Conservation (phyloP, 2,888 invertebrate species). For the Plebejus melissa region DNA sequence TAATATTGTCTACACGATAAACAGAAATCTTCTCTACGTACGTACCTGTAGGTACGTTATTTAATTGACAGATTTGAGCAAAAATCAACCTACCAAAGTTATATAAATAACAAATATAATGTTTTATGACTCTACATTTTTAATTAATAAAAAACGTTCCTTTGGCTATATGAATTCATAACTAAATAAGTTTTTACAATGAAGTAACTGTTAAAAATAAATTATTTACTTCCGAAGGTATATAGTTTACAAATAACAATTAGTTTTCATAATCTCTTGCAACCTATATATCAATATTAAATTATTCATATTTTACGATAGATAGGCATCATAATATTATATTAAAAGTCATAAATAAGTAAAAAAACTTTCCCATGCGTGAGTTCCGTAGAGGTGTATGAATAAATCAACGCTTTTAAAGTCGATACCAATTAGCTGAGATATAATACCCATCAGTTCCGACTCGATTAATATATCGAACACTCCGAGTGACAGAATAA, state of each 20-base stretch:
- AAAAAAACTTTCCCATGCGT: slow-evolving; percentile 36
- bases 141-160: too few relatives aligned
- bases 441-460: slow-evolving; percentile 43
- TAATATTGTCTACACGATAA: too few relatives aligned
- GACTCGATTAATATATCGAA: slow-evolving; percentile 39
- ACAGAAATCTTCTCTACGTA: too few relatives aligned
- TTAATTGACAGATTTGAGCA: too few relatives aligned
- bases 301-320: background rate
- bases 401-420: slow-evolving; percentile 44
- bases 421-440: slow-evolving; percentile 46
- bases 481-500: slow-evolving; percentile 25
- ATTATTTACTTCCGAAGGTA: background rate
- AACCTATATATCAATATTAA: background rate
- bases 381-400: slow-evolving; percentile 34
- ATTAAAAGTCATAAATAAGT: slow-evolving; percentile 33
- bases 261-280: background rate
- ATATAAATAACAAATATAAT: too few relatives aligned
- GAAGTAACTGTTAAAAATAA: background rate
- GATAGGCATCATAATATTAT: slow-evolving; percentile 27
- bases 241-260: background rate
- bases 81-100: too few relatives aligned
- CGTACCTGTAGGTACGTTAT: too few relatives aligned
- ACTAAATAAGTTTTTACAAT: background rate
- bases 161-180: too few relatives aligned
- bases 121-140: too few relatives aligned